These are phyloP conservation scores for Ochropacha duplaris DNA, from an alignment of 2,888 invertebrate genomes.

Conservation along the genomic window DNA sequence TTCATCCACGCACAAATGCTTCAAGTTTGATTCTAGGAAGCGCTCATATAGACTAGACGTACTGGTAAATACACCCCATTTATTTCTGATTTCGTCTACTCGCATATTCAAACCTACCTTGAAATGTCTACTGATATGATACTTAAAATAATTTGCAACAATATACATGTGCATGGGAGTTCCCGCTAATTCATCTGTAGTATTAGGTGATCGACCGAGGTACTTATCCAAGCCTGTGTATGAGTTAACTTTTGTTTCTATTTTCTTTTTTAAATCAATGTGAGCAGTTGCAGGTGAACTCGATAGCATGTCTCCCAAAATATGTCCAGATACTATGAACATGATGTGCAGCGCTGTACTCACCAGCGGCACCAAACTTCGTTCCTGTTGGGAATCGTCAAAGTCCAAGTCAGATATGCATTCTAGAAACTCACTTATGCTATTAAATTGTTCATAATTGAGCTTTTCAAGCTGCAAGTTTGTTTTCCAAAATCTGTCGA, in stretches of 20 bases:
- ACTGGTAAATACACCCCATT: conserved; percentile 31
- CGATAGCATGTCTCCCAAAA: conserved; percentile 36
- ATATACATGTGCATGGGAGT: conserved; percentile 47
- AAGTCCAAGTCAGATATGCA: conserved; percentile 20
- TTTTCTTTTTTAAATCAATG: conserved; percentile 30
- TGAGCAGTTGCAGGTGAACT: conserved; percentile 29
- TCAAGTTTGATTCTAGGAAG: conserved; percentile 36
- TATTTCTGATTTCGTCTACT: conserved; percentile 22
- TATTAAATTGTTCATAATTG: conserved; percentile 39
- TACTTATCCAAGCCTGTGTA: conserved; percentile 29
- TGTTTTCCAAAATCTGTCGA: conserved; percentile 37
- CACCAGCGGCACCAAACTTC: conserved; percentile 29
- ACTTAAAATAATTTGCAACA: conserved; percentile 39
- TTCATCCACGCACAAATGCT: conserved; percentile 22
- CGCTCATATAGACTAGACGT: conserved; percentile 30
- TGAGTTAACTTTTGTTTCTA: conserved; percentile 22
- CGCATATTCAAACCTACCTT: conserved; percentile 25
- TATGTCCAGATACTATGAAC: conserved; percentile 29
- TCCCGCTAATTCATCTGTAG: conserved; percentile 33
- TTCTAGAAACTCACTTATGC: conserved; percentile 32
- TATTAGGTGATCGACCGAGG: conserved; percentile 25
- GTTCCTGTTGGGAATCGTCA: conserved; percentile 15
- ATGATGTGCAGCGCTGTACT: conserved; percentile 36
- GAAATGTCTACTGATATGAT: conserved; percentile 34
- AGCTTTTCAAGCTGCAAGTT: conserved; percentile 39